These are phyloP conservation scores for Pseudomyrmex pallidus DNA, from an alignment of 1,140 invertebrate genomes.

Conservation along the genomic window DNA sequence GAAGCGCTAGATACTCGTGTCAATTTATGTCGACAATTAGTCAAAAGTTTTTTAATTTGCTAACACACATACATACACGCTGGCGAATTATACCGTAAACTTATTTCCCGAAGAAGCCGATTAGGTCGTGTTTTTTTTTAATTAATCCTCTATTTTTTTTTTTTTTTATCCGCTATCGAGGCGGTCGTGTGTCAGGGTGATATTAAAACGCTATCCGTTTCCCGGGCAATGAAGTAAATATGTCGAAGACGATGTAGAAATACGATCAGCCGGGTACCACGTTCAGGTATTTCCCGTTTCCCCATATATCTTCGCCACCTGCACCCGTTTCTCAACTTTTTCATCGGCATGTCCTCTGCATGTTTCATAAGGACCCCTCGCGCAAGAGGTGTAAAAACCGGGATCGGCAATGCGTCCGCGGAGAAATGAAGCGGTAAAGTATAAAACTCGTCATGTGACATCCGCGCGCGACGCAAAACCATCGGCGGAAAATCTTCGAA, in stretches of 20 bases:
- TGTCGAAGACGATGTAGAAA: conserved; percentile 63
- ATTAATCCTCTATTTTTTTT: not conserved
- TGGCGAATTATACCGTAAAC: not conserved
- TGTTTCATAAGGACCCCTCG: conserved; percentile 73
- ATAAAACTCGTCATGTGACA: conserved; percentile 14
- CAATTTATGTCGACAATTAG: conserved; percentile 5
- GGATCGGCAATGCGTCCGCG: conserved; percentile 60
- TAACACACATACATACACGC: not conserved
- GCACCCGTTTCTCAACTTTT: conserved; percentile 75
- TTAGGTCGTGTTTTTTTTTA: conserved; percentile 1
- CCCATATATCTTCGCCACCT: conserved; percentile 73
- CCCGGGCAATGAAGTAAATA: conserved; percentile 58
- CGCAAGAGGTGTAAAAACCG: conserved; percentile 70
- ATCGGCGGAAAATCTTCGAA: conserved; percentile 8
- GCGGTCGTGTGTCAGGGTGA: conserved; percentile 33
- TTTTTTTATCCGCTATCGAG: conserved; percentile 14
- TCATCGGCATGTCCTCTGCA: conserved; percentile 72
- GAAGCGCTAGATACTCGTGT: not conserved
- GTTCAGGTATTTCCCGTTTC: conserved; percentile 74
- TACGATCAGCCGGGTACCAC: conserved; percentile 69
- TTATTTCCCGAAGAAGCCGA: not conserved
- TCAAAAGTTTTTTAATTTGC: not conserved
- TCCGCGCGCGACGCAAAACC: not conserved
- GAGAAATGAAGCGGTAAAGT: conserved; percentile 69
- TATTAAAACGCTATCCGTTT: conserved; percentile 66